Base-by-base conservation (phyloP, 2,888 invertebrate genomes). In the Cephus pygmeus region DNA sequence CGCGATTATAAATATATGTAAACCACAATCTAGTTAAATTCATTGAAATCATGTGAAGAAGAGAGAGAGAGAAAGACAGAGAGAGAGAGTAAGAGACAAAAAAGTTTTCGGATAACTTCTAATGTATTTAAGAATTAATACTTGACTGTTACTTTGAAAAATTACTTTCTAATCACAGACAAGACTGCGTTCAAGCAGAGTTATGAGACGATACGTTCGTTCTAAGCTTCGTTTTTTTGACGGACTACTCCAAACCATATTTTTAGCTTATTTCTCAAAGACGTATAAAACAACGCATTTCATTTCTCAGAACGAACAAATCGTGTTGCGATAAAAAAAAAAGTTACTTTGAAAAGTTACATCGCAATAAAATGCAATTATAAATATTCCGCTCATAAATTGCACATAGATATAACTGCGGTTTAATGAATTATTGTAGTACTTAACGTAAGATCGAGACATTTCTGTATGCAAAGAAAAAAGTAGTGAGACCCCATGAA, bases 1-100 rank as follows among this genome's bases (percentile, higher is more conserved):
- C 81, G 34, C 75, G 73, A 77, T 75, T 73, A 80, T 79, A 76
- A 79, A 79, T 78, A 81, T 79, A 80, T 82, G 15, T 56, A 56
- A 56, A 56, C 56, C 56, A 23, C 56, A 56, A 56, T 56, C 15
- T 23, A 56, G 2, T 23, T 56, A 56, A 56, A 56, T 56, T 56
- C 56, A 56, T 23, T 56, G 23, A 56, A 56, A 56, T 56, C 23
- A 15, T 56, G 23, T 56, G 23, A 1, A 56, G 56, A 56, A 23
- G 1, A 40, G 36, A 40, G 11, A 36, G 12, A 23, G 34, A 34
- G 34, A 56, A 2, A 56, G 40, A 40, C 0, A 36, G 35, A 36
- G 12, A 23, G 9, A 56, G 6, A 40, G 23, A 56, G 2, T 23
- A 9, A 56, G 23, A 56, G 23, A 56, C 23, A 23, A 56, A 56